phyloP scores from a whole-genome alignment of 2,888 invertebrate species.

The Tryphoninae sp. region DNA sequence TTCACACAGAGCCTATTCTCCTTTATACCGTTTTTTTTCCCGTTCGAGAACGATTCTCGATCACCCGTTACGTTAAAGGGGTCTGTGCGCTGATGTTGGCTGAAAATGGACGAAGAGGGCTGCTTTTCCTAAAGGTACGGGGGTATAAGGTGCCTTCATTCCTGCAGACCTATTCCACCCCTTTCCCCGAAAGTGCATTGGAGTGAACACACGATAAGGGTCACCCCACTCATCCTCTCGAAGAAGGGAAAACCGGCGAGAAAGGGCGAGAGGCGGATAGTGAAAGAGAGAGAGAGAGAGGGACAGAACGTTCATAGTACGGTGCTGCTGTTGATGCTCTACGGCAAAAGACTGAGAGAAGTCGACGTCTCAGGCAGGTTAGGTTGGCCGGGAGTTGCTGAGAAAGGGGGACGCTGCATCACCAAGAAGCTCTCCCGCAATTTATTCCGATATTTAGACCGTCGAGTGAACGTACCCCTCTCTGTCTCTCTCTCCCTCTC shows the following conservation, averaged over 20 bases:
- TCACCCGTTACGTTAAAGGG: constrained; percentile 70
- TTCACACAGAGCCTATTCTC: constrained; percentile 1
- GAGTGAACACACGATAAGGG: constrained; percentile 80
- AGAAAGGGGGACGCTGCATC: constrained; percentile 30
- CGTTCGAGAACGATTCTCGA: constrained; percentile 62
- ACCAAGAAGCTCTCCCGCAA: constrained; percentile 67
- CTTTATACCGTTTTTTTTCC: constrained; percentile 20
- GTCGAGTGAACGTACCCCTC: constrained; percentile 47
- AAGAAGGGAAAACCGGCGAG: constrained; percentile 4
- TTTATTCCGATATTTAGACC: constrained; percentile 80
- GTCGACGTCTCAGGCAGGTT: constrained; percentile 52
- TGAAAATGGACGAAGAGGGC: constrained; percentile 70
- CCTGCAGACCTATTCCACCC: constrained; percentile 66
- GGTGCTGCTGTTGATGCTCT: constrained; percentile 47
- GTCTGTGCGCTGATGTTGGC: constrained; percentile 55
- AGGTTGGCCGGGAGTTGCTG: constrained; percentile 15
- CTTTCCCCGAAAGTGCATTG: constrained; percentile 75
- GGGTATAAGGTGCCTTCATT: constrained; percentile 69
- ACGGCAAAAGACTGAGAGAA: constrained; percentile 45
- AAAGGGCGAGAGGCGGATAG: constrained; percentile 5
- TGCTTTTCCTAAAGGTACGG: constrained; percentile 57
- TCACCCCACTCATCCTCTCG: constrained; percentile 68
- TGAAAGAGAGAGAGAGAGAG: constrained; percentile 7
- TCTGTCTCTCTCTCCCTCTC: not conserved
- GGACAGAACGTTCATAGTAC: constrained; percentile 1